A percentile compares a stretch with the other conserved stretches of the same genome.
Conservation (phyloP, 2,888 invertebrate species). For the Scaptomyza reducta region DNA sequence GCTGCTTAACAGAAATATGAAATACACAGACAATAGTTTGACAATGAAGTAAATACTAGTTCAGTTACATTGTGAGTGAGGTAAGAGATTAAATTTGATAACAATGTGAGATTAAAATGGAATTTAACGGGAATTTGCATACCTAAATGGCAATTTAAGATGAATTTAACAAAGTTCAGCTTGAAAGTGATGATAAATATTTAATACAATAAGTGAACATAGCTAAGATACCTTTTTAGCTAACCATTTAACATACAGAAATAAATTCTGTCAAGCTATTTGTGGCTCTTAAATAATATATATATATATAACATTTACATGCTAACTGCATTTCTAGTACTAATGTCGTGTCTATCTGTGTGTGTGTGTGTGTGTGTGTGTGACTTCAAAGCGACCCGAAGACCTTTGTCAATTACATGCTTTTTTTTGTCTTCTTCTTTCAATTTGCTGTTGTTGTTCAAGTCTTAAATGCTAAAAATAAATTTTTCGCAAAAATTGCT, state of each 20-base stretch:
- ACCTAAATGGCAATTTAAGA: too few species aligned
- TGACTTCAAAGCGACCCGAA: conserved; percentile 19
- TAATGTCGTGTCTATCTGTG: too few species aligned
- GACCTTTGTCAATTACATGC: conserved; percentile 23
- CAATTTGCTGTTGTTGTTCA: conserved; percentile 11
- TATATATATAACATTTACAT: not conserved
- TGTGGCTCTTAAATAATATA: conserved; percentile 1
- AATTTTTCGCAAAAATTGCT: conserved; percentile 4
- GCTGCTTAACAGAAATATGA: conserved; percentile 67
- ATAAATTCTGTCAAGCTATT: not conserved
- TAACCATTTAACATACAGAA: not conserved
- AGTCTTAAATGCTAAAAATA: conserved; percentile 12
- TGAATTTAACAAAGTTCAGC: not conserved
- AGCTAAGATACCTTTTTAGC: not conserved
- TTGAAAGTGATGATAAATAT: not conserved
- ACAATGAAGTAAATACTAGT: conserved; percentile 31
- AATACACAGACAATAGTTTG: conserved; percentile 49
- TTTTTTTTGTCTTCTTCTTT: conserved; percentile 22
- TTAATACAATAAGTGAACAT: not conserved
- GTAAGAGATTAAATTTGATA: too few species aligned
- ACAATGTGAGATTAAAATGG: not conserved
- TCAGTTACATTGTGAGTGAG: conserved; percentile 1
- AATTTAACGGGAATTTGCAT: not conserved
- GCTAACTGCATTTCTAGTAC: not conserved
- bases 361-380: not conserved